Conservation (phyloP, 1,140 invertebrate species). For the Belonocnema kinseyi region DNA sequence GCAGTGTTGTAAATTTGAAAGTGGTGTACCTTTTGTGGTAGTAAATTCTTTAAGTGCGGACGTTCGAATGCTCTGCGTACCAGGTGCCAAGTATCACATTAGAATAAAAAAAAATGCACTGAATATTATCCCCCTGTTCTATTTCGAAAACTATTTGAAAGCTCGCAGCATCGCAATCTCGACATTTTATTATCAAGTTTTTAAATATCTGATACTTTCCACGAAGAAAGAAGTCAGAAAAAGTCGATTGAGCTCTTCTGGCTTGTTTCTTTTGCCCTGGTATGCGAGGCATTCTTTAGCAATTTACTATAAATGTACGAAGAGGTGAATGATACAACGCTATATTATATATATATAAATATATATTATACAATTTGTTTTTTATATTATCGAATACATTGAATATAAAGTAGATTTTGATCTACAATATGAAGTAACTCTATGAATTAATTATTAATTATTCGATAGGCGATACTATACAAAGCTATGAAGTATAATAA, state of each 20-base stretch:
- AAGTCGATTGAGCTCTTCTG: slow-evolving; percentile 6
- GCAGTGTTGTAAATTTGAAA: slow-evolving; percentile 69
- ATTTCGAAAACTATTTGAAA: slow-evolving; percentile 11
- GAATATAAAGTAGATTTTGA: slow-evolving; percentile 36
- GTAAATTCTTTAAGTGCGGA: slow-evolving; percentile 47
- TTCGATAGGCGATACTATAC: slow-evolving; percentile 52
- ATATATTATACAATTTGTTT: slow-evolving; percentile 55
- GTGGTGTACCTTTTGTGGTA: slow-evolving; percentile 58
- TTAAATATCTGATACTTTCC: neutral
- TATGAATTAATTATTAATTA: slow-evolving; percentile 55
- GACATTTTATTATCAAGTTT: neutral
- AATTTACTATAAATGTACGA: slow-evolving; percentile 63
- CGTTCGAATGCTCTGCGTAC: slow-evolving; percentile 55
- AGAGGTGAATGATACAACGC: slow-evolving; percentile 57
- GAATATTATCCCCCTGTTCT: neutral
- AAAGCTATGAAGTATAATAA: slow-evolving; percentile 54
- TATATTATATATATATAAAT: slow-evolving; percentile 46
- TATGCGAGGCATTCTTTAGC: slow-evolving; percentile 56
- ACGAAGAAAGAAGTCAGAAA: slow-evolving; percentile 17
- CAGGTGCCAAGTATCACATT: slow-evolving; percentile 32
- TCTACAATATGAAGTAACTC: slow-evolving; percentile 52
- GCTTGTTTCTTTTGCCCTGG: slow-evolving; percentile 39
- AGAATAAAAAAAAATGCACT: neutral
- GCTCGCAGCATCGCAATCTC: neutral
- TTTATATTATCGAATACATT: slow-evolving; percentile 53